Evolutionary conservation across 92 coral and sea anemone genomes (phyloP).

Genomic region (Ricordea florida): DNA sequence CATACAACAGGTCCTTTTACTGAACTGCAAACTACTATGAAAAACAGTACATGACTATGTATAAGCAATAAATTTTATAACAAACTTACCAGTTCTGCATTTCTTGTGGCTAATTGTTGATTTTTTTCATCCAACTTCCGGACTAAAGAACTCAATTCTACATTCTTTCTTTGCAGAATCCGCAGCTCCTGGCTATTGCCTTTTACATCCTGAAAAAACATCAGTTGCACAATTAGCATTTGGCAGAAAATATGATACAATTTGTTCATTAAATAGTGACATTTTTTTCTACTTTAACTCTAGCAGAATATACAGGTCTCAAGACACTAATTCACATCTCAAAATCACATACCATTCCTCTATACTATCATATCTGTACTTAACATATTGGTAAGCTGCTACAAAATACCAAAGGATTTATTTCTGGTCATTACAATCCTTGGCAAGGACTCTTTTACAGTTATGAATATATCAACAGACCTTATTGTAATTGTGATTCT

Average conservation of each 20-base stretch:
- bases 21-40: too few species aligned
- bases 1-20: too few species aligned
- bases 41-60: conserved; percentile 30
- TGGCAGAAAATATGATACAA: neutral
- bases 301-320: too few species aligned
- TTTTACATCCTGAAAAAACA: conserved; percentile 34
- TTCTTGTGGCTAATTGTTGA: conserved; percentile 84
- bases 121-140: conserved; percentile 89
- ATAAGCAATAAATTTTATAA: neutral
- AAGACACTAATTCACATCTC: too few species aligned
- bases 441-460: conserved; percentile 36
- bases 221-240: neutral
- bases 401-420: neutral
- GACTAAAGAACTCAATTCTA: conserved; percentile 83
- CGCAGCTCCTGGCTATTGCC: conserved; percentile 53
- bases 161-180: conserved; percentile 71
- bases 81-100: conserved; percentile 80
- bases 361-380: too few species aligned
- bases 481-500: neutral
- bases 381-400: neutral
- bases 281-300: too few species aligned
- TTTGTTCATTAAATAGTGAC: too few species aligned
- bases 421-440: conserved; percentile 5
- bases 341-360: too few species aligned
- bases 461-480: conserved; percentile 67